Conservation (phyloP, 2,888 invertebrate genomes). For the Chymomyza fuscimana region DNA sequence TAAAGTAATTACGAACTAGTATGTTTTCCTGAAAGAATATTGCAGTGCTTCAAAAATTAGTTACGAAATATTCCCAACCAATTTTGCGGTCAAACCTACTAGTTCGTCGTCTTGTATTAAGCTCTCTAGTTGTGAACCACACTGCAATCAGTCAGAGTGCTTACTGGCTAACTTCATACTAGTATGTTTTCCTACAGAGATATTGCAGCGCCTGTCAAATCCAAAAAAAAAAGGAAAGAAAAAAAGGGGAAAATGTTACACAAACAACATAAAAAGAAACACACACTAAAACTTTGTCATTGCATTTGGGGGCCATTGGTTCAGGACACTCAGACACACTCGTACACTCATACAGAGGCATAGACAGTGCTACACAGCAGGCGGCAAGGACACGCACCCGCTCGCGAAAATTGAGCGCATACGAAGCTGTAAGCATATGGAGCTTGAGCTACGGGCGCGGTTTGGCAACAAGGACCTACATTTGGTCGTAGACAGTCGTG, state of each 20-base stretch:
- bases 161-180: too few species aligned
- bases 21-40: too few species aligned
- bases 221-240: slow-evolving; percentile 26
- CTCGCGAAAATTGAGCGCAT: slow-evolving; percentile 21
- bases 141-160: too few species aligned
- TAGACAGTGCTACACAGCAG: slow-evolving; percentile 6
- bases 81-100: too few species aligned
- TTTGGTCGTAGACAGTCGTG: slow-evolving; percentile 47
- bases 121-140: too few species aligned
- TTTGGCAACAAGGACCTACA: slow-evolving; percentile 70
- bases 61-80: too few species aligned
- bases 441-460: slow-evolving; percentile 52
- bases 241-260: slow-evolving; percentile 20
- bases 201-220: background rate
- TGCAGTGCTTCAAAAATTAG: too few species aligned
- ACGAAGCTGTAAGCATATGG: slow-evolving; percentile 8
- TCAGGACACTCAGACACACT: slow-evolving; percentile 21
- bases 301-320: slow-evolving; percentile 70
- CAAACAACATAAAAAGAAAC: slow-evolving; percentile 24
- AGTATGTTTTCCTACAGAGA: background rate
- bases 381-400: slow-evolving; percentile 42
- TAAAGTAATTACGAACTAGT: too few species aligned
- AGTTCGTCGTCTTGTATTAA: too few species aligned
- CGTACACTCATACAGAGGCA: background rate
- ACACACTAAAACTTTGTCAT: slow-evolving; percentile 59